Evolutionary conservation across 2,113 vertebrate genomes (phyloP).

Genomic region (Lasiurus cinereus): DNA sequence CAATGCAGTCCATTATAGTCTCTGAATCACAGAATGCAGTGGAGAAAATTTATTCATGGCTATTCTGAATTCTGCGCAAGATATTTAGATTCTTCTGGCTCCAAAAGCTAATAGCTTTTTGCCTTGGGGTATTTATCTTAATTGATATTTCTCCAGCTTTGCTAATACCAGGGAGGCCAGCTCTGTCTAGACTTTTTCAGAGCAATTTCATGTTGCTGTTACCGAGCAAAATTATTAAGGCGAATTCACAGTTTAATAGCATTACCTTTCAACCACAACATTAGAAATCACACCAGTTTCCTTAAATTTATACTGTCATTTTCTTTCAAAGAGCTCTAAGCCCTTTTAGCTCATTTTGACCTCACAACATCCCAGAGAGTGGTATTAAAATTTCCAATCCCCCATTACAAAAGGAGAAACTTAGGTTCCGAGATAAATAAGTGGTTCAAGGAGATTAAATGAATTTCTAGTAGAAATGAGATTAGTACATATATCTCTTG

Average conservation of each 20-base stretch:
- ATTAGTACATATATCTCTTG: background rate
- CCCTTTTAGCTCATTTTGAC: conserved; percentile 48
- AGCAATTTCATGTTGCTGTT: conserved; percentile 31
- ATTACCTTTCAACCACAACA: conserved; percentile 66
- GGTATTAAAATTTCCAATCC: conserved; percentile 1
- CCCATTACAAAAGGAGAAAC: conserved; percentile 29
- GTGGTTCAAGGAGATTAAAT: background rate
- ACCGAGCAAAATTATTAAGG: conserved; percentile 66
- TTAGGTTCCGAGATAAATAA: conserved; percentile 15
- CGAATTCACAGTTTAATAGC: conserved; percentile 61
- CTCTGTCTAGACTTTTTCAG: conserved; percentile 65
- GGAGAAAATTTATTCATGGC: conserved; percentile 28
- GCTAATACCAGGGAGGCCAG: conserved; percentile 50
- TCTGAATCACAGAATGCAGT: background rate
- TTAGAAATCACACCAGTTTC: conserved; percentile 58
- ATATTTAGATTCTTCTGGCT: conserved; percentile 62
- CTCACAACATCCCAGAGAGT: background rate
- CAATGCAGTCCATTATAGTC: background rate
- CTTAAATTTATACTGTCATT: conserved; percentile 50
- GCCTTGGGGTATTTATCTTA: conserved; percentile 69
- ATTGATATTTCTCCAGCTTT: conserved; percentile 73
- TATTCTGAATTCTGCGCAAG: conserved; percentile 54
- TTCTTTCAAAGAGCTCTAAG: conserved; percentile 47
- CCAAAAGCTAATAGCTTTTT: conserved; percentile 63
- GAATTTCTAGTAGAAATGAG: background rate